phyloP scores from a whole-genome alignment of 2,797 vertebrate species.

The Schizopygopsis pylzovi region DNA sequence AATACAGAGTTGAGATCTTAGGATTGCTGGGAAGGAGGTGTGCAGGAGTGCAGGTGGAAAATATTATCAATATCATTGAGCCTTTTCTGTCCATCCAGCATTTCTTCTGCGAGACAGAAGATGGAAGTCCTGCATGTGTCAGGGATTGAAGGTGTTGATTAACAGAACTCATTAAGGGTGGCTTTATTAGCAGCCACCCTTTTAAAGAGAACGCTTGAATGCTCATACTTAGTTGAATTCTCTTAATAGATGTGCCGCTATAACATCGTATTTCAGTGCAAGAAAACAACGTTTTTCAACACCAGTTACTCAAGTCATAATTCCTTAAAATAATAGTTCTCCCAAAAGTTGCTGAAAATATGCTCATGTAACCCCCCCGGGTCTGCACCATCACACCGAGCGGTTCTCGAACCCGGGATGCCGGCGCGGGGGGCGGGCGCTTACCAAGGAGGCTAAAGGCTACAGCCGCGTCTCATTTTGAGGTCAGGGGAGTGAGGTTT shows the following conservation, averaged over 20 bases:
- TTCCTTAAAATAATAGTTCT: not conserved
- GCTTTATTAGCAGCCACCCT: too few species aligned
- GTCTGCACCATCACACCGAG: too few species aligned
- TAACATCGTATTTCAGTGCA: not conserved
- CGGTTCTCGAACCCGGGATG: too few species aligned
- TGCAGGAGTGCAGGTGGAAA: too few species aligned
- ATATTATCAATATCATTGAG: not conserved
- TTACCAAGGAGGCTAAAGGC: too few species aligned
- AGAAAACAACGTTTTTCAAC: not conserved
- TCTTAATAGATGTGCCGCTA: not conserved
- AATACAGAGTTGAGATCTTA: slow-evolving; percentile 9
- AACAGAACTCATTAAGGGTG: not conserved
- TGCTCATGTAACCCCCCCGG: too few species aligned
- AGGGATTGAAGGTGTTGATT: slow-evolving; percentile 6
- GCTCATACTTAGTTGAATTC: not conserved
- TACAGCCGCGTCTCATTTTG: too few species aligned
- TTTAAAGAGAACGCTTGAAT: not conserved
- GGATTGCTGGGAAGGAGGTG: not conserved
- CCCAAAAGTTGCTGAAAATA: not conserved
- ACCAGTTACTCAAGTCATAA: not conserved
- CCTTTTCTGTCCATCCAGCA: not conserved
- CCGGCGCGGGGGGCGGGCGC: too few species aligned
- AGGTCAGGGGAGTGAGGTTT: too few species aligned
- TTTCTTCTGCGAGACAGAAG: not conserved
- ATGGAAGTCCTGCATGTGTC: not conserved